Percentiles rank a stretch among this genome's conserved stretches.
Conservation (phyloP, 2,113 vertebrate species). For the Crocuta crocuta region DNA sequence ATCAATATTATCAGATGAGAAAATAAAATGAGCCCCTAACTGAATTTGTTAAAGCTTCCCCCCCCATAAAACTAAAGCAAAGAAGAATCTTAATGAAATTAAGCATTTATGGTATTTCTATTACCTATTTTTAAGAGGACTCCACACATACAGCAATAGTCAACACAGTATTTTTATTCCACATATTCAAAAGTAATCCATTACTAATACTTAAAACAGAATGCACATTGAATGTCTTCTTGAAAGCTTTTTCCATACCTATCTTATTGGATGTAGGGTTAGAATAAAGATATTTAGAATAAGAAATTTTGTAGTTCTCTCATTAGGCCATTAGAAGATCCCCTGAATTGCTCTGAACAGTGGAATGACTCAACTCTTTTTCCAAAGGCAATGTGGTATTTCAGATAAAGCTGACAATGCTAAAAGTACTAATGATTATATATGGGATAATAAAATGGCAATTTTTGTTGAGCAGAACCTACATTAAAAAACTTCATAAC, state of each 20-base stretch:
- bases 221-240: background rate
- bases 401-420: constrained; percentile 37
- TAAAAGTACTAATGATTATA: constrained; percentile 36
- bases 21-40: background rate
- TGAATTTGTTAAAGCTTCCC: background rate
- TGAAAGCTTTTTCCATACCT: background rate
- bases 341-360: constrained; percentile 12
- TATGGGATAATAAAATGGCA: constrained; percentile 64
- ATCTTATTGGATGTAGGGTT: background rate
- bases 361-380: background rate
- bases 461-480: constrained; percentile 52
- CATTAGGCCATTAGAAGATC: background rate
- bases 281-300: background rate
- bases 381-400: constrained; percentile 48
- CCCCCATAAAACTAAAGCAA: background rate
- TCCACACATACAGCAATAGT: background rate
- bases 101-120: background rate
- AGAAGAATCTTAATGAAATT: constrained; percentile 1
- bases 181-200: background rate
- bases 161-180: background rate
- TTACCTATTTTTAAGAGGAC: background rate
- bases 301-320: background rate
- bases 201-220: background rate
- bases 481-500: constrained; percentile 34
- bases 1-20: background rate